phyloP scores from a whole-genome alignment of 2,113 vertebrate species.

The Ondatra zibethicus region DNA sequence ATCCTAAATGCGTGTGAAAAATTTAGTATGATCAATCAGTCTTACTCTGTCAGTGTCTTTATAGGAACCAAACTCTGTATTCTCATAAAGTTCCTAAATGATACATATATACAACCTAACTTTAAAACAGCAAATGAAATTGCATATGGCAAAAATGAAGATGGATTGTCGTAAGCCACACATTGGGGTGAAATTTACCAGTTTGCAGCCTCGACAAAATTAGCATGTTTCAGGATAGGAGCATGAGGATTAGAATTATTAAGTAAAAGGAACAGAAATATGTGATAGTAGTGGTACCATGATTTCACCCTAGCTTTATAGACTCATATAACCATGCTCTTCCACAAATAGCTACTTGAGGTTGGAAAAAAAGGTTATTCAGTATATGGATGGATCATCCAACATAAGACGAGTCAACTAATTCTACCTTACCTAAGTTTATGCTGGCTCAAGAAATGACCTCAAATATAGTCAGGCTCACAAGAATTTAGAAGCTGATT shows the following conservation, averaged over 20 bases:
- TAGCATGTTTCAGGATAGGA: too few species aligned
- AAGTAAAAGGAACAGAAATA: too few species aligned
- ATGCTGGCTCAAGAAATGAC: background rate
- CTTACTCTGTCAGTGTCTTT: background rate
- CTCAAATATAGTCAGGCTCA: background rate
- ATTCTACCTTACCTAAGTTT: background rate
- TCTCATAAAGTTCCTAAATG: background rate
- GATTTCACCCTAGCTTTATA: background rate
- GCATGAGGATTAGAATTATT: too few species aligned
- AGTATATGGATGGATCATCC: background rate
- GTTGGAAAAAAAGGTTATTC: background rate
- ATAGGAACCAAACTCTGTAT: background rate
- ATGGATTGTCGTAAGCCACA: background rate
- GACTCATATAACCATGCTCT: background rate
- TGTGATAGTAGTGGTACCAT: background rate
- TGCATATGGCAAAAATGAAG: background rate
- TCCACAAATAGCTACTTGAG: background rate
- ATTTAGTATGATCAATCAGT: background rate
- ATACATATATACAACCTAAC: background rate
- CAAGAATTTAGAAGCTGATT: too few species aligned
- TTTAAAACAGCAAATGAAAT: background rate
- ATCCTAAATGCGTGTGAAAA: background rate
- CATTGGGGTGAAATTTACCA: too few species aligned
- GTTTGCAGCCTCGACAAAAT: too few species aligned
- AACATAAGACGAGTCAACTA: background rate